A percentile compares a stretch with the other conserved stretches of the same genome.
Conservation (phyloP, 1,140 invertebrate species). For the Harpegnathos saltator region DNA sequence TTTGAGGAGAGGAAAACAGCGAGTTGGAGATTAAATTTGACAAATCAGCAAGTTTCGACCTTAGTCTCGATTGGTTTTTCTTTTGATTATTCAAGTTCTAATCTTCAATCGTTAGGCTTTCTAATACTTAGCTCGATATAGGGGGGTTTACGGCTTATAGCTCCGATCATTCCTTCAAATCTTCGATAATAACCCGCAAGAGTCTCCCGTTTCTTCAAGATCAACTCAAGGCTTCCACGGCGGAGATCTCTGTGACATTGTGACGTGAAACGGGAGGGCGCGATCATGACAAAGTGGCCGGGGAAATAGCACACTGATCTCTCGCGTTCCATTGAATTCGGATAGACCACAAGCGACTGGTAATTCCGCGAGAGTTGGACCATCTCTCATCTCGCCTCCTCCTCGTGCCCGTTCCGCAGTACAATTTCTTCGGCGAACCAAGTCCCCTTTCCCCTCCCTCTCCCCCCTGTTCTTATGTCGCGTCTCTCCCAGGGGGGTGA, state of each 20-base stretch:
- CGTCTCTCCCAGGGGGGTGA: slow-evolving; percentile 63
- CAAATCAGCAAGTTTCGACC: no score
- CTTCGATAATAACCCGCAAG: slow-evolving; percentile 34
- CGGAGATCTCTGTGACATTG: slow-evolving; percentile 49
- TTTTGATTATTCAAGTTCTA: no score
- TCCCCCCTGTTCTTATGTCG: background rate
- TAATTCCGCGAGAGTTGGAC: slow-evolving; percentile 67
- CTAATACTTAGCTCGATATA: no score
- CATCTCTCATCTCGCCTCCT: slow-evolving; percentile 70
- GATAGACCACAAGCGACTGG: slow-evolving; percentile 56
- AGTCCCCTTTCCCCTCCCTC: background rate
- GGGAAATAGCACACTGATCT: slow-evolving; percentile 60
- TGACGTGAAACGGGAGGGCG: slow-evolving; percentile 48
- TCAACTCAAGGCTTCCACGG: background rate
- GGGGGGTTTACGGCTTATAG: background rate
- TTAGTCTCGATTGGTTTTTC: no score
- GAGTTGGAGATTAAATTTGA: no score
- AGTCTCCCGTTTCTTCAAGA: slow-evolving; percentile 3
- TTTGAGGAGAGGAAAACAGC: no score
- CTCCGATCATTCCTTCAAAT: background rate
- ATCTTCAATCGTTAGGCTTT: no score
- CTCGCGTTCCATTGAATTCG: slow-evolving; percentile 52
- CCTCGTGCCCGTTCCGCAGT: slow-evolving; percentile 27
- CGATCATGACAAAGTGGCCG: slow-evolving; percentile 63
- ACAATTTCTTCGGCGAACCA: slow-evolving; percentile 28